These are phyloP conservation scores for Thunnus albacares DNA, from an alignment of 2,797 vertebrate species.

Conservation along the genomic window DNA sequence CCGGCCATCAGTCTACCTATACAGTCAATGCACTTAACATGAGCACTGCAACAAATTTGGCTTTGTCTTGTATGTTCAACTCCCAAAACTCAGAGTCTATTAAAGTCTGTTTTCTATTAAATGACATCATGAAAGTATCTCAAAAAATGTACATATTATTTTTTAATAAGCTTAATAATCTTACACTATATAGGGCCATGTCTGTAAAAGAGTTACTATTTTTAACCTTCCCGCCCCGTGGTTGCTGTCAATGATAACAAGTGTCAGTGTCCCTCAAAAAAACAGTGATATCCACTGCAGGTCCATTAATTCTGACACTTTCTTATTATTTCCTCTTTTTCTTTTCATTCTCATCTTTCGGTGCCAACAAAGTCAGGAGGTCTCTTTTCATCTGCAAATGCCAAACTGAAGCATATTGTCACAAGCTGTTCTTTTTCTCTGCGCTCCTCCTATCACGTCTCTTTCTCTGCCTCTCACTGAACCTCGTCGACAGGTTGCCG, in stretches of 20 bases:
- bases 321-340: constrained; percentile 37
- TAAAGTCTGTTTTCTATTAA: no score
- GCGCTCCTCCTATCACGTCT: constrained; percentile 32
- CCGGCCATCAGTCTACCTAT: no score
- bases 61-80: not conserved
- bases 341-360: constrained; percentile 31
- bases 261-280: constrained; percentile 6
- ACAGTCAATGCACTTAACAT: no score
- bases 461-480: constrained; percentile 21
- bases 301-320: constrained; percentile 35
- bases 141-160: no score
- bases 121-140: no score
- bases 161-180: not conserved
- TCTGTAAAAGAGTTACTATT: not conserved
- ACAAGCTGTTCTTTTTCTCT: constrained; percentile 56
- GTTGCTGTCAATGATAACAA: constrained; percentile 13
- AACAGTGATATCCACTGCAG: not conserved
- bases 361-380: constrained; percentile 36
- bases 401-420: constrained; percentile 49
- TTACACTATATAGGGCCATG: not conserved
- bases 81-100: not conserved
- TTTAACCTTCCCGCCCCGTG: not conserved
- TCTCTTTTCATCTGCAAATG: constrained; percentile 72
- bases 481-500: constrained; percentile 46
- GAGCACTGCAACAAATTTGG: not conserved